These are phyloP conservation scores for Chloroclysta siterata DNA, from an alignment of 2,888 invertebrate species.

Conservation along the genomic window DNA sequence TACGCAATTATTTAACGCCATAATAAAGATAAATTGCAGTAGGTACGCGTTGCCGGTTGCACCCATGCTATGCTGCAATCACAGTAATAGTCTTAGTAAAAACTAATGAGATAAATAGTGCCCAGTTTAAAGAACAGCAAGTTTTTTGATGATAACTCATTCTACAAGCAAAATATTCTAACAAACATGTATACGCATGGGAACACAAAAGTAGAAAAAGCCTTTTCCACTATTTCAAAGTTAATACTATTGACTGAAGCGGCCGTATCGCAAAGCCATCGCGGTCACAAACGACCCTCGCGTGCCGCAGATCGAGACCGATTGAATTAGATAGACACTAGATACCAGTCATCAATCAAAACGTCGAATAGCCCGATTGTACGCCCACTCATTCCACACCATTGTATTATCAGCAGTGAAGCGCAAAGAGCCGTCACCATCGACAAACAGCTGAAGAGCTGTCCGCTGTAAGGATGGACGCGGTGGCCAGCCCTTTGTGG, in stretches of 20 bases:
- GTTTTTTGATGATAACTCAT: conserved; percentile 1
- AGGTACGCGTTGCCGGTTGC: conserved; percentile 8
- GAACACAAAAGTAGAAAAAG: conserved; percentile 32
- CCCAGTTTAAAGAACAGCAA: conserved; percentile 1
- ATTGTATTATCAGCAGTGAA: conserved; percentile 14
- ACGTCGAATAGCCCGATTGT: conserved; percentile 57
- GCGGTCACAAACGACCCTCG: conserved; percentile 61
- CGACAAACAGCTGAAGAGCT: conserved; percentile 59
- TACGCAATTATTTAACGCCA: conserved; percentile 22
- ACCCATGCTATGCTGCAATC: conserved; percentile 19
- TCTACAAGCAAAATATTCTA: not conserved
- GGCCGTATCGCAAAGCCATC: conserved; percentile 52
- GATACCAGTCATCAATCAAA: conserved; percentile 73
- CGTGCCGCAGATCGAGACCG: conserved; percentile 65
- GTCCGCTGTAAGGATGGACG: conserved; percentile 71
- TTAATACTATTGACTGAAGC: conserved; percentile 39
- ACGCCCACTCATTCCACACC: conserved; percentile 42
- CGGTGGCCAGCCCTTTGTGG: conserved; percentile 78
- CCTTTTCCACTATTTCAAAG: conserved; percentile 37
- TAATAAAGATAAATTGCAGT: conserved; percentile 17
- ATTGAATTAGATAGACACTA: conserved; percentile 73
- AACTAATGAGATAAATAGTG: conserved; percentile 11
- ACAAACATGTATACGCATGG: conserved; percentile 22
- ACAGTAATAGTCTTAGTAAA: conserved; percentile 9
- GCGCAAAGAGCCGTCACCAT: conserved; percentile 21